Conservation (phyloP, 2,797 vertebrate species). For the Antrozous pallidus region DNA sequence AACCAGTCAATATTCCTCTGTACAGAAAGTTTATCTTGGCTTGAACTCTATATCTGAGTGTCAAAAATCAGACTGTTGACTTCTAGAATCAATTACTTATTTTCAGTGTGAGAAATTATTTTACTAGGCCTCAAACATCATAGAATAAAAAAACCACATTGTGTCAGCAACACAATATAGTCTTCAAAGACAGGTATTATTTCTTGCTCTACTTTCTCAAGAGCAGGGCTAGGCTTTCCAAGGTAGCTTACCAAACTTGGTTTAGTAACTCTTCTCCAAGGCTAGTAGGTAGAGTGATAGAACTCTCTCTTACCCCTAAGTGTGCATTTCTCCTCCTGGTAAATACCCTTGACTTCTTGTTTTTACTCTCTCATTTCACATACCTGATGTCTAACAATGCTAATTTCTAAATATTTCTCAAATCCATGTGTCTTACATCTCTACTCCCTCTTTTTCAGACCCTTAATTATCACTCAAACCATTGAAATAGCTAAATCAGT, state of each 20-base stretch:
- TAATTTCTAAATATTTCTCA: not conserved
- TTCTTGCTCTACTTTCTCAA: constrained; percentile 12
- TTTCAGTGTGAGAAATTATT: not conserved
- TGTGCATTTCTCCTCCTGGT: not conserved
- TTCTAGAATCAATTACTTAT: not conserved
- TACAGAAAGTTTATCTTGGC: not conserved
- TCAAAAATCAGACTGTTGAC: constrained; percentile 19
- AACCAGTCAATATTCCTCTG: not conserved
- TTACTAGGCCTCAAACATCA: not conserved
- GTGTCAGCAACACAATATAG: not conserved
- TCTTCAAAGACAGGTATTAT: not conserved
- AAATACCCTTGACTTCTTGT: not conserved
- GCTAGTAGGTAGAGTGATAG: not conserved
- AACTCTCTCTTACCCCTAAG: not conserved
- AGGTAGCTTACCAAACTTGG: not conserved
- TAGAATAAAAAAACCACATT: not conserved
- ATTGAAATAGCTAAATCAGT: not conserved
- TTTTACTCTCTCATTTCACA: constrained; percentile 6
- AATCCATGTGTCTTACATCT: not conserved
- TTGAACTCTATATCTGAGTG: not conserved
- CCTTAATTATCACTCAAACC: not conserved
- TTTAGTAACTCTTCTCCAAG: not conserved
- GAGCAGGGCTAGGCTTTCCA: not conserved
- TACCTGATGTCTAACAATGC: not conserved
- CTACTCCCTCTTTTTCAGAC: not conserved